Conservation (phyloP, 1,140 invertebrate species). For the Pseudomyrmex sp. region DNA sequence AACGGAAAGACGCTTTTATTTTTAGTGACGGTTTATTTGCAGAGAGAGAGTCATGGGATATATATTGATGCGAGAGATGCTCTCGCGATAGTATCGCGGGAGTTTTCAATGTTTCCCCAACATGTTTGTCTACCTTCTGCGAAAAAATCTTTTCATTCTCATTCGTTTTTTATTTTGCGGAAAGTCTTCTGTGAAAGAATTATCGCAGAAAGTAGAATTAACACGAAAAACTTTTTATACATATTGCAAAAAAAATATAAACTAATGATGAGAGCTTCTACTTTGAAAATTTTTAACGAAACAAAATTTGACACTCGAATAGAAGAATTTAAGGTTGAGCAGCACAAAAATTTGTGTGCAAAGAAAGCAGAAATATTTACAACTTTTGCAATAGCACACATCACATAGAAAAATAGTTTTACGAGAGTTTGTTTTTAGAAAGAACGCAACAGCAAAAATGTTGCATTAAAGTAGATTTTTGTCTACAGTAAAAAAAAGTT, state of each 20-base stretch:
- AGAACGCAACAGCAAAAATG: background rate
- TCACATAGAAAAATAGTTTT: too few species aligned
- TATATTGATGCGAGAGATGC: background rate
- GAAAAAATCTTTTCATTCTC: background rate
- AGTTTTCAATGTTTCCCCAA: background rate
- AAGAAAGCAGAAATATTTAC: background rate
- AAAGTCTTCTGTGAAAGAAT: background rate
- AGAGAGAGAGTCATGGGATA: slow-evolving; percentile 19
- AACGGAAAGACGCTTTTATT: slow-evolving; percentile 26
- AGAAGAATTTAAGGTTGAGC: too few species aligned
- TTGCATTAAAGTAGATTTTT: slow-evolving; percentile 19
- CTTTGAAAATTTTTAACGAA: too few species aligned
- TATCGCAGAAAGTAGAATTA: background rate
- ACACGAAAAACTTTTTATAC: background rate
- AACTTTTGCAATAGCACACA: background rate
- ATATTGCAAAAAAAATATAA: too few species aligned
- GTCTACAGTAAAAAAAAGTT: background rate
- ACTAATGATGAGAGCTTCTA: too few species aligned
- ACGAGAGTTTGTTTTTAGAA: too few species aligned
- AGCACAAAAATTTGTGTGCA: too few species aligned
- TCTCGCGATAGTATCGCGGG: background rate
- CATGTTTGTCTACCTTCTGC: background rate
- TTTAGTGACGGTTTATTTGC: slow-evolving; percentile 44
- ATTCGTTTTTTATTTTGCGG: too few species aligned
- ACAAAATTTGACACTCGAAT: too few species aligned